These are phyloP conservation scores for Eubucco bourcierii DNA, from an alignment of 2,113 vertebrate species.

Conservation along the genomic window DNA sequence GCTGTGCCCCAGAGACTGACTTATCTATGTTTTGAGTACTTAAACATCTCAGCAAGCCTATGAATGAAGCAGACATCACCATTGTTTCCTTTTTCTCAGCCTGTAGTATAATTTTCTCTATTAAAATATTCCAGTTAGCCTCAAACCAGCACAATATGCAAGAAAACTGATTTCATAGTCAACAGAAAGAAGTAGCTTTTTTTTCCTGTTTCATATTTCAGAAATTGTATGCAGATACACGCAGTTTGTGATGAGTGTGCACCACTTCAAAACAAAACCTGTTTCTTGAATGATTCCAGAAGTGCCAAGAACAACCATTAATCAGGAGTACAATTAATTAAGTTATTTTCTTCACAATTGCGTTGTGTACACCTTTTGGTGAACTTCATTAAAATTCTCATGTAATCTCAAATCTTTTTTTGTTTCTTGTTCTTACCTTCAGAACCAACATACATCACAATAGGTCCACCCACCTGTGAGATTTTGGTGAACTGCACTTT, in stretches of 20 bases:
- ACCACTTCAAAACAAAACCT: not conserved
- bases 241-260: not conserved
- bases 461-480: conserved; percentile 84
- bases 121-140: too few relatives aligned
- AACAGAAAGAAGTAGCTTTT: not conserved
- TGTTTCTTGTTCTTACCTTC: not conserved
- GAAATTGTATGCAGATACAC: not conserved
- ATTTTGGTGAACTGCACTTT: conserved; percentile 82
- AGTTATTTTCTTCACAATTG: not conserved
- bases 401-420: not conserved
- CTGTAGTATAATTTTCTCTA: too few relatives aligned
- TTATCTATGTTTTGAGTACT: too few relatives aligned
- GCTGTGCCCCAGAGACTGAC: too few relatives aligned
- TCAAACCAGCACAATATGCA: too few relatives aligned
- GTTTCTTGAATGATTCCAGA: not conserved
- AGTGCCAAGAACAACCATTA: not conserved
- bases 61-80: too few relatives aligned
- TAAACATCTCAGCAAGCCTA: too few relatives aligned
- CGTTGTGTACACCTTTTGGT: not conserved
- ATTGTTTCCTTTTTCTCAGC: too few relatives aligned
- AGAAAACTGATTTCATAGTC: not conserved
- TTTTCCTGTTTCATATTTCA: not conserved
- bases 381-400: not conserved
- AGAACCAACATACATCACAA: conserved; percentile 91
- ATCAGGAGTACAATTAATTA: not conserved